Conservation (phyloP, 2,888 invertebrate genomes). For the Trichopria drosophilae region DNA sequence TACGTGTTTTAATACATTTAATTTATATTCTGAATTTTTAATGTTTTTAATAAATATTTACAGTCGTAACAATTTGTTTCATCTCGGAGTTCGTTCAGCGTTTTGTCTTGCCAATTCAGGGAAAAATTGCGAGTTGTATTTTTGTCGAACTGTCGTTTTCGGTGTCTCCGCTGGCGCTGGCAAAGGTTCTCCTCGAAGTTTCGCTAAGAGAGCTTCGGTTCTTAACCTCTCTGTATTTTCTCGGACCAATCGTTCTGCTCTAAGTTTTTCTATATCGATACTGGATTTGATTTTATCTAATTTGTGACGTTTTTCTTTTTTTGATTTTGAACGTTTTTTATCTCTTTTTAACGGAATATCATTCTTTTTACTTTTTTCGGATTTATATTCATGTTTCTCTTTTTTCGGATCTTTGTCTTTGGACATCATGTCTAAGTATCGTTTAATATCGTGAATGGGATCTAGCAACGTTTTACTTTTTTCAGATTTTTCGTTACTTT, state of each 20-base stretch:
- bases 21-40: too few species aligned
- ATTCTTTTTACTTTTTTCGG: background rate
- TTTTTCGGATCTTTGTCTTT: constrained; percentile 18
- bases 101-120: constrained; percentile 87
- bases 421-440: constrained; percentile 57
- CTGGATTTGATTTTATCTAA: constrained; percentile 23
- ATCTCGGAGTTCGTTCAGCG: too few species aligned
- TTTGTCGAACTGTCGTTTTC: constrained; percentile 65
- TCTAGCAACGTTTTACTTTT: constrained; percentile 68
- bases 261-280: constrained; percentile 66
- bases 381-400: constrained; percentile 11
- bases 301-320: constrained; percentile 48
- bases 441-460: constrained; percentile 74
- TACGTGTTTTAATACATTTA: too few species aligned
- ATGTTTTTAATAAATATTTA: too few species aligned
- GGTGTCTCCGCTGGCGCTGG: constrained; percentile 44
- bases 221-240: constrained; percentile 78
- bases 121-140: constrained; percentile 96
- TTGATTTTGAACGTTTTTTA: constrained; percentile 38
- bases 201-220: constrained; percentile 73
- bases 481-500: constrained; percentile 66
- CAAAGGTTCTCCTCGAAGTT: constrained; percentile 63
- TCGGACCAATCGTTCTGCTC: constrained; percentile 77
- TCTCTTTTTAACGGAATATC: constrained; percentile 41
- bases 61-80: too few species aligned